Evolutionary conservation across 2,888 invertebrate genomes (phyloP).

Genomic region (Oligia latruncula): DNA sequence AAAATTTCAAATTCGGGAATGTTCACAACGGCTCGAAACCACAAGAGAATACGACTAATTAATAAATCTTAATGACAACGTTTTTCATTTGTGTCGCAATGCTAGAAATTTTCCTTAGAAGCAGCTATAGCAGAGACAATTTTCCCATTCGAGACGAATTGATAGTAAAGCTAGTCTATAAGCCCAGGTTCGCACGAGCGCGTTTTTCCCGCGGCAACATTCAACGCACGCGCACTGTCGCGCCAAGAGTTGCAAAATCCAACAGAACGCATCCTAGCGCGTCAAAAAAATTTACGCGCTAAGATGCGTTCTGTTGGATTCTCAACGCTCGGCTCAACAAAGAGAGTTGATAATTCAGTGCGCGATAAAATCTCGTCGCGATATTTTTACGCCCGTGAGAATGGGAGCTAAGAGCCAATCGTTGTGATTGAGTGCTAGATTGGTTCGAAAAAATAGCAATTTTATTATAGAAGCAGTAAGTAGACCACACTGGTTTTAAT

Average conservation of each 20-base stretch:
- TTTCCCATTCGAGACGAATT: slow-evolving; percentile 12
- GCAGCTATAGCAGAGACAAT: slow-evolving; percentile 24
- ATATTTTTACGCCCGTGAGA: not conserved
- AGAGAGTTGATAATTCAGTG: not conserved
- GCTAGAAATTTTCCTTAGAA: slow-evolving; percentile 41
- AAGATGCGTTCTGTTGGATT: not conserved
- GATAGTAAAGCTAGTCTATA: slow-evolving; percentile 12
- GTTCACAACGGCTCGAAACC: slow-evolving; percentile 61
- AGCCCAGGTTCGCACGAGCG: not conserved
- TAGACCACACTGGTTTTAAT: slow-evolving; percentile 57
- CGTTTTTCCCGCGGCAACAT: not conserved
- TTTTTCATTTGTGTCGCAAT: slow-evolving; percentile 59
- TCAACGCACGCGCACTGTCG: too few species aligned
- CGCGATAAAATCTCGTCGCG: not conserved
- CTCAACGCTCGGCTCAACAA: not conserved
- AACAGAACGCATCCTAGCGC: not conserved
- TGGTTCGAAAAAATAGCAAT: slow-evolving; percentile 16
- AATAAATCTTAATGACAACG: slow-evolving; percentile 51
- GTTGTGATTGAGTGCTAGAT: slow-evolving; percentile 29
- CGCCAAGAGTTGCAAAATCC: not conserved
- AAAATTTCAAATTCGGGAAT: slow-evolving; percentile 64
- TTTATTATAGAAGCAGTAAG: slow-evolving; percentile 36
- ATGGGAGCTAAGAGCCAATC: slow-evolving; percentile 9
- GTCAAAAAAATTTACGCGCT: not conserved
- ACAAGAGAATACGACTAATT: slow-evolving; percentile 54